Base-by-base conservation (phyloP, 2,797 vertebrate genomes). In the Nyctibius grandis region DNA sequence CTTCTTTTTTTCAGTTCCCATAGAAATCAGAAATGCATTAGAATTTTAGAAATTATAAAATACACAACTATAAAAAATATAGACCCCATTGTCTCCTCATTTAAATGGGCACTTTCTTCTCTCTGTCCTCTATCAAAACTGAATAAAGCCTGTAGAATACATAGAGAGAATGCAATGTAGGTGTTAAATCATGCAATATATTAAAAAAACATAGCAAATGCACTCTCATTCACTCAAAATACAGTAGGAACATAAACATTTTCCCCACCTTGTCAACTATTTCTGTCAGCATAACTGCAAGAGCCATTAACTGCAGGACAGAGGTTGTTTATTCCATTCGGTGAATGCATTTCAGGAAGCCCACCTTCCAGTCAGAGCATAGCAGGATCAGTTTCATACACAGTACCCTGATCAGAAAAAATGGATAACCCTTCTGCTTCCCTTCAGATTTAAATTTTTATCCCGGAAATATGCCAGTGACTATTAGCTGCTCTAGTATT, bases 191-290 rank as follows among this genome's bases (percentile, higher is more conserved):
- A 73, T 50, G 65, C 88, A 93, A 67, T 33, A 40, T 19, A 93
- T 50, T 72, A 56, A 85, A 93, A 88, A 85, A 16, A 67, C 40
- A 50, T 2, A 84, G 15, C n/a, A 90, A 95, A 88, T n/a, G 42
- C 87, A 56, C 15, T 54, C 29, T 87, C 75, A 61, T 20, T 92
- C 67, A 47, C 38, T 78, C 65, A 83, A 53, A 69, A 88, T 10
- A 68, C 65, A 91, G 48, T 45, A 94, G 54, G 19, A 95, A 91
- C 42, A 77, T 22, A 91, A 94, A 81, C 11, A 54, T 93, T 90
- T 93, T 93, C 82, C 93, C 91, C 85, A 95, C 94, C 94, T 96
- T 95, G 93, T 96, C 95, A 97, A 90, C 93, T 96, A 97, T 91
- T 95, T 95, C 93, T 88, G 96, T 96, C 95, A 96, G 91, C 96